Evolutionary conservation across 2,113 vertebrate species (phyloP).

Genomic region (Nesogale talazaci): DNA sequence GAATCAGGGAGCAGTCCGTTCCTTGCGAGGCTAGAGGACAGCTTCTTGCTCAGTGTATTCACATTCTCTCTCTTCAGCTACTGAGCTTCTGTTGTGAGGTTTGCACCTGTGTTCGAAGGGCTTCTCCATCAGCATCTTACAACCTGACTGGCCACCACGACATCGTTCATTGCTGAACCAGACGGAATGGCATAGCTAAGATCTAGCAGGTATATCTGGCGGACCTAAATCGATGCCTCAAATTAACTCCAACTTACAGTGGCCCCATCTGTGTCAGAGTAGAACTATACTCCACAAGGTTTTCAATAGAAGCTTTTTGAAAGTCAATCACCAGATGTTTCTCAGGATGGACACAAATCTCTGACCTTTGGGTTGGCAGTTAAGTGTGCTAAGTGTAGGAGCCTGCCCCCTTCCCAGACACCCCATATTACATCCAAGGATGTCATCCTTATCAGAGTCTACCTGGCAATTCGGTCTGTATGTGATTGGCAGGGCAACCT

Average conservation of each 20-base stretch:
- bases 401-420: background rate
- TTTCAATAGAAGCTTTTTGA: background rate
- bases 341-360: background rate
- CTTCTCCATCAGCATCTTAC: background rate
- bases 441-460: background rate
- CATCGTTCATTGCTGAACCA: background rate
- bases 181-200: background rate
- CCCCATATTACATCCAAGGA: background rate
- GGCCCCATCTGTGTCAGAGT: background rate
- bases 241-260: background rate
- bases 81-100: background rate
- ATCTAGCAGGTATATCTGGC: fast-evolving
- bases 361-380: background rate
- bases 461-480: background rate
- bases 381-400: background rate
- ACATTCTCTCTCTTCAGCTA: background rate
- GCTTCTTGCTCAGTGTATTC: background rate
- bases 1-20: background rate
- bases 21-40: background rate
- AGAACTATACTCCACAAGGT: background rate
- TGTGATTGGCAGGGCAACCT: fast-evolving
- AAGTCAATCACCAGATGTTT: background rate
- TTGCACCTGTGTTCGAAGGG: background rate
- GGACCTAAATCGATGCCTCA: background rate
- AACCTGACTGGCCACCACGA: background rate